Conservation (phyloP, 2,888 invertebrate species). For the Watsonalla binaria region DNA sequence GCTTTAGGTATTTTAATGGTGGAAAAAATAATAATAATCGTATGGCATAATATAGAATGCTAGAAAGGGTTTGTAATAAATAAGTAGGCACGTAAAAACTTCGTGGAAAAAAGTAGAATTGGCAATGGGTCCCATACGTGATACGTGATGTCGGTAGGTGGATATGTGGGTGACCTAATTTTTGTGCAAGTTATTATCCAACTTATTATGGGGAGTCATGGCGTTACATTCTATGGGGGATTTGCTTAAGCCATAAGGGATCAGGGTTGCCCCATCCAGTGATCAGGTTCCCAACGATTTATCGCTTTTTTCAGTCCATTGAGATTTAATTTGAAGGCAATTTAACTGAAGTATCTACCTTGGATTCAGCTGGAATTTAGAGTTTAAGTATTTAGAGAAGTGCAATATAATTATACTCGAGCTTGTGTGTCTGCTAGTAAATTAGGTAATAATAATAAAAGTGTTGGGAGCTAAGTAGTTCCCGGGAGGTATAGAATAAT, state of each 20-base stretch:
- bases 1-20: too few relatives aligned
- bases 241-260: slow-evolving; percentile 26
- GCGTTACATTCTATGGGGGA: slow-evolving; percentile 36
- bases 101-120: slow-evolving; percentile 19
- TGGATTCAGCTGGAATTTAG: too few relatives aligned
- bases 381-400: too few relatives aligned
- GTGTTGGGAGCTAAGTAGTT: too few relatives aligned
- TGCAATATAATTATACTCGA: too few relatives aligned
- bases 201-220: slow-evolving; percentile 42
- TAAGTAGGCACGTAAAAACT: slow-evolving; percentile 7
- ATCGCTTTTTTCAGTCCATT: not conserved
- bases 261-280: not conserved
- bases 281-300: not conserved
- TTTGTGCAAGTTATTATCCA: slow-evolving; percentile 41
- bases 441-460: too few relatives aligned
- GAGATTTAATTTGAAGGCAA: too few relatives aligned
- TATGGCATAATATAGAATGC: not conserved
- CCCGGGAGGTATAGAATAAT: too few relatives aligned
- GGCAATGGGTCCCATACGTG: slow-evolving; percentile 19
- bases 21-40: not conserved
- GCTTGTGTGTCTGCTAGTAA: too few relatives aligned
- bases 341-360: too few relatives aligned
- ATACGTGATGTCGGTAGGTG: slow-evolving; percentile 2
- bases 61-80: not conserved
- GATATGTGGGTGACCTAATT: slow-evolving; percentile 52